These are phyloP conservation scores for Callimorpha dominula DNA, from an alignment of 2,888 invertebrate genomes.

Conservation along the genomic window DNA sequence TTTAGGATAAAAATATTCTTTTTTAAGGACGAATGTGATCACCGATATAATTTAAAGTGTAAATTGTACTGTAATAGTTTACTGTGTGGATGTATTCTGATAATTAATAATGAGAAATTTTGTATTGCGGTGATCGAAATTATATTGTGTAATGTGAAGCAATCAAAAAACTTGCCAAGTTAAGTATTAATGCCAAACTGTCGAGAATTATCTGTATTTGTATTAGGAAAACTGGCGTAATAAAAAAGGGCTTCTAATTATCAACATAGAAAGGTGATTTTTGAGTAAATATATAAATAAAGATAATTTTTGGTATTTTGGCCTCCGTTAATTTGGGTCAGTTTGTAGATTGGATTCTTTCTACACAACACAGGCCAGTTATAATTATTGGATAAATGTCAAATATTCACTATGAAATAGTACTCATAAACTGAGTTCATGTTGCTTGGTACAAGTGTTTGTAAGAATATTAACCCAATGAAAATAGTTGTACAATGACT, in stretches of 20 bases:
- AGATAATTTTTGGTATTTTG: too few relatives aligned
- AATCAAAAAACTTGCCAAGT: not conserved
- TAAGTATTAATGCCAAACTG: too few relatives aligned
- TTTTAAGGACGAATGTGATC: slow-evolving; percentile 77
- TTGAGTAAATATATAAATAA: too few relatives aligned
- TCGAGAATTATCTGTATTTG: too few relatives aligned
- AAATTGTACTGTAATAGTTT: slow-evolving; percentile 43
- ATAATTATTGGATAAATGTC: not conserved
- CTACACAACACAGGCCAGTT: not conserved
- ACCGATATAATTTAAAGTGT: slow-evolving; percentile 68
- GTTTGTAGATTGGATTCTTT: not conserved
- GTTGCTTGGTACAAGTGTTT: not conserved
- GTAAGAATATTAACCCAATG: not conserved
- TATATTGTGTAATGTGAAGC: not conserved
- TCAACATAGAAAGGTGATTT: too few relatives aligned
- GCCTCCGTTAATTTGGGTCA: not conserved
- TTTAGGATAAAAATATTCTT: slow-evolving; percentile 34
- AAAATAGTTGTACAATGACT: not conserved
- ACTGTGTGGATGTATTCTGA: slow-evolving; percentile 31
- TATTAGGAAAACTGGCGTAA: too few relatives aligned
- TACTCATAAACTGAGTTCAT: not conserved
- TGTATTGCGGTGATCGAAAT: not conserved
- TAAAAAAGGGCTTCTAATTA: too few relatives aligned
- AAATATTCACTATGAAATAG: too few relatives aligned
- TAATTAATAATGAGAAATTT: slow-evolving; percentile 15